Base-by-base conservation (phyloP, 2,113 vertebrate genomes). In the Chrysochloris asiatica region DNA sequence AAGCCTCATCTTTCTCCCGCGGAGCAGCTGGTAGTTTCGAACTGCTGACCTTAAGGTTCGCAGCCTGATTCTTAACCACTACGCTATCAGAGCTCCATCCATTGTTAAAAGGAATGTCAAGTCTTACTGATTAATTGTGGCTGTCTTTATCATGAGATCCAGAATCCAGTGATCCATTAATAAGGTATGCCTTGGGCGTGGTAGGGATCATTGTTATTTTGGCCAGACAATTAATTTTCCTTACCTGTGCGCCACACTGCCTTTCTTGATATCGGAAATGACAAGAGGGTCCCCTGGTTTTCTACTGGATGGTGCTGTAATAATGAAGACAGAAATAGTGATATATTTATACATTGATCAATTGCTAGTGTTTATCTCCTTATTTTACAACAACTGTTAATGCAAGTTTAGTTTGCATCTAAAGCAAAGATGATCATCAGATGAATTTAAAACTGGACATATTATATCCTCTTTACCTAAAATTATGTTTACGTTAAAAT, bases 231-330 rank as follows among this genome's bases (percentile, higher is more conserved):
- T 7, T 41, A 10, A 43, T 36, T 63, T 78, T 92, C 17, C 97
- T 98, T 96, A 99, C 99, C 99, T 99, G 98, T 99, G 99, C 43
- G 99, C 99, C 28, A 99, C 99, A 54, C 99, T 99, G 96, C 99
- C 99, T 95, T 99, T 99, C 97, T 99, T 99, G 97, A 99, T 99
- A 98, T 99, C 99, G 28, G 99, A 99, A 97, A 99, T 99, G 98
- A 99, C 99, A 86, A 99, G 98, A 67, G 99, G 98, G 77, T 99
- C 99, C 8, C 99, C 99, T 47, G 98, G 98, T 95, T 99, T 99
- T 97, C 99, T 98, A 81, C 99, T 99, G 94, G 99, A 99, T 36
- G 99, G 99, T 96, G 99, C 99, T 99, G 98, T 50, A 97, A 97
- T 33, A 95, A 95, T 36, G 56, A 91, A 97, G 56, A 96, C 7